Base-by-base conservation (phyloP, 2,113 vertebrate genomes). In the Ovibos moschatus region DNA sequence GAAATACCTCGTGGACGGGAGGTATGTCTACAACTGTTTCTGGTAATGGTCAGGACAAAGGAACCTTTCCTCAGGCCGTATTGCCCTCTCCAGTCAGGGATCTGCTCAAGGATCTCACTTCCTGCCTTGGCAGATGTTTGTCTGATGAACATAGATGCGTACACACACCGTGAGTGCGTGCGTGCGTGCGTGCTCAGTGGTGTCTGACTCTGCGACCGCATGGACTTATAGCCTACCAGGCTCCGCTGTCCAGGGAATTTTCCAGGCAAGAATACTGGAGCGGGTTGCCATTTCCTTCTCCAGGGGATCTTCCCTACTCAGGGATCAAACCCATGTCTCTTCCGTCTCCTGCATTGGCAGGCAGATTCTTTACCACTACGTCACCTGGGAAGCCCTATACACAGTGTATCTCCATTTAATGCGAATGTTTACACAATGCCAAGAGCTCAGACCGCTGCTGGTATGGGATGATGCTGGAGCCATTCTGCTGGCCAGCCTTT, bases 321-420 rank as follows among this genome's bases (percentile, higher is more conserved):
- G 67, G 67, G n/a, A 11, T 40, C 67, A 23, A 71, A 40, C n/a
- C n/a, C 67, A 40, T 71, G n/a, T 40, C n/a, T 71, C 67, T 36
- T 40, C n/a, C 10, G 0, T 23, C 67, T 71, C n/a, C 19, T 23
- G 19, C n/a, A 36, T 0, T 40, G n/a, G 1, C n/a, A 74, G 67
- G 67, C n/a, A 74, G 67, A 25, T 74, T 74, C 10, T 40, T 74
- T 40, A 40, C n/a, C 36, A 40, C 67, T 40, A 3, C 0, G 1
- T n/a, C 67, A 74, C n/a, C 67, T 40, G 36, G 21, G n/a, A 40
- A 25, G 36, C 67, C 10, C 67, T 40, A 12, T 23, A 74, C n/a
- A 40, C n/a, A 74, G 36, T 89, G 1, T 17, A 3, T 53, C 82
- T 92, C 25, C 43, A 15, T 30, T 14, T 13, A 27, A 45, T 60